These are phyloP conservation scores for Anguilla japonica DNA, from an alignment of 2,113 vertebrate genomes.

Conservation along the genomic window DNA sequence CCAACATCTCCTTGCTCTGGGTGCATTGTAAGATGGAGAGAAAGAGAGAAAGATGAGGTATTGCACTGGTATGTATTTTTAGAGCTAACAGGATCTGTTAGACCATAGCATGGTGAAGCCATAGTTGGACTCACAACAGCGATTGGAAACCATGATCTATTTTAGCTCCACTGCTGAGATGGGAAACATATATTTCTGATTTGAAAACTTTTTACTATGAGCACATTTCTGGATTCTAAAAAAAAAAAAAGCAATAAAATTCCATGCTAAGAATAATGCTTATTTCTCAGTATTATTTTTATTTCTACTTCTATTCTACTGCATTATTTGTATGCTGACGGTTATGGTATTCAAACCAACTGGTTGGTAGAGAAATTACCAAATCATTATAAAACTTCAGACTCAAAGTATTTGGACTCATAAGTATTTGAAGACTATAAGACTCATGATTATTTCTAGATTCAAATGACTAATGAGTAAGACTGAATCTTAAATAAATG, in stretches of 20 bases:
- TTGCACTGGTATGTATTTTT: constrained; percentile 59
- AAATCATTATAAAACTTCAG: neutral
- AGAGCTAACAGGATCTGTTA: constrained; percentile 54
- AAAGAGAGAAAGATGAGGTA: constrained; percentile 57
- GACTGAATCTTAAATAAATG: neutral
- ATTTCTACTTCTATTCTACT: constrained; percentile 32
- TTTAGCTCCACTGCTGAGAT: constrained; percentile 58
- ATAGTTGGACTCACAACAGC: constrained; percentile 60
- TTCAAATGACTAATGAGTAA: too few species aligned
- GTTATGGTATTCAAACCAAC: neutral
- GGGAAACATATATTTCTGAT: constrained; percentile 54
- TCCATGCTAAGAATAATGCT: constrained; percentile 59
- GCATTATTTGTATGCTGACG: constrained; percentile 11
- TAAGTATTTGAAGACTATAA: too few species aligned
- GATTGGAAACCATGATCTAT: constrained; percentile 67
- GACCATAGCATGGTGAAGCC: constrained; percentile 67
- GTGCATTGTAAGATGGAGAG: constrained; percentile 44
- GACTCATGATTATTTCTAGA: too few species aligned
- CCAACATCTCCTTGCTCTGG: constrained; percentile 28
- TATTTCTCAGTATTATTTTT: constrained; percentile 46
- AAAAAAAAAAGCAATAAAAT: constrained; percentile 62
- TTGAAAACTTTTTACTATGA: constrained; percentile 52
- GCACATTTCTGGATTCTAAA: constrained; percentile 68
- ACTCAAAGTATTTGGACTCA: too few species aligned
- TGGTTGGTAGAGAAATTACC: neutral